Base-by-base conservation (phyloP, 2,888 invertebrate species). In the Hirtodrosophila duncani region DNA sequence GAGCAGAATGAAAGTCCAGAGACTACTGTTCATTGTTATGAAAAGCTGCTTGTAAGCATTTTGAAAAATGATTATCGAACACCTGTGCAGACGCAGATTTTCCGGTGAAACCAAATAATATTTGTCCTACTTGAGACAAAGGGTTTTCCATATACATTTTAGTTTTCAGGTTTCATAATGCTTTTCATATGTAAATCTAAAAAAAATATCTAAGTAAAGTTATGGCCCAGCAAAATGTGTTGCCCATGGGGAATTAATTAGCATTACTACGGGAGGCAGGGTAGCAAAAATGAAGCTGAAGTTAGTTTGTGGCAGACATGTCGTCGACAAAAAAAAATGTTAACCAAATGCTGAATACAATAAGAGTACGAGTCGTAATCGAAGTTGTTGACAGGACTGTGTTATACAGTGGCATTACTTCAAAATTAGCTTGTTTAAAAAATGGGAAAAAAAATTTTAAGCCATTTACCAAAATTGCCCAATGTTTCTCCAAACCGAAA, bases 161-260 rank as follows among this genome's bases (percentile, higher is more conserved):
- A 37, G 37, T 48, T 8, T 23, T 9, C 23, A 37, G 30, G 30
- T 30, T n/a, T n/a, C n/a, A n/a, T n/a, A n/a, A n/a, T n/a, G n/a
- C 14, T 45, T 52, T 60, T 62, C 61, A 45, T 39, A 34, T 39
- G 43, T 60, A 61, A 53, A 49, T 41, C 27, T 23, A 42, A 57
- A 42, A 44, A 38, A 43, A 50, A 51, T 57, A 57, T 57, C 51
- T 57, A n/a, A 21, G 9, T 13, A 56, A 21, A 31, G 36, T 34
- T 55, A 46, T 42, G 64, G 53, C 31, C 41, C 39, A 45, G 34
- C 24, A 65, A 62, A 68, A 63, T 69, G 79, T 78, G 79, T 77
- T 62, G 79, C 75, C 75, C 79, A 65, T 61, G 21, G 79, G 79
- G 79, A 77, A 77, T 79, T 77, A 77, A 78, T 79, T 77, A 77